Evolutionary conservation across 2,888 invertebrate genomes (phyloP).

Genomic region (Eumerus sabulonum): DNA sequence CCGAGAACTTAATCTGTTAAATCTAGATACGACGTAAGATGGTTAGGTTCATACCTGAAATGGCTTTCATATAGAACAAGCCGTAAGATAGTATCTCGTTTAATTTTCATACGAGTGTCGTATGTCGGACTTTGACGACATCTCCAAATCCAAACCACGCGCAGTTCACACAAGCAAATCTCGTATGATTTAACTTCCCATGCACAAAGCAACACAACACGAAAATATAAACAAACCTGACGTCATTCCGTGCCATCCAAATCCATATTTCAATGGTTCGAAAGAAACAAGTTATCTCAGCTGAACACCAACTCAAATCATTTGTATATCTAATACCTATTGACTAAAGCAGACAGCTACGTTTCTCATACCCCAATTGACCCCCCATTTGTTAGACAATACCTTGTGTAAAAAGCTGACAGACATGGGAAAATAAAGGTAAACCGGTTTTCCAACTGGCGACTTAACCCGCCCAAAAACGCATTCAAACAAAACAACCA

Average conservation of each 20-base stretch:
- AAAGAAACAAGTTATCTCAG: conserved; percentile 26
- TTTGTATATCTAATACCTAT: background rate
- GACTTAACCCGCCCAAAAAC: conserved; percentile 32
- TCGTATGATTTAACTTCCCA: background rate
- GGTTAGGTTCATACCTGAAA: no score
- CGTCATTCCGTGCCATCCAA: conserved; percentile 23
- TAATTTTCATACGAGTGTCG: no score
- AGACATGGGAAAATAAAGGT: conserved; percentile 5
- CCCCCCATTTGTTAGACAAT: conserved; percentile 17
- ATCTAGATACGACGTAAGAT: no score
- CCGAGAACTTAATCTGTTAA: no score
- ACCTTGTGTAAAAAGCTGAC: background rate
- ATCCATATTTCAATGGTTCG: background rate
- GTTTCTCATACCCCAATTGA: background rate
- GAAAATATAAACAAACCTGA: conserved; percentile 39
- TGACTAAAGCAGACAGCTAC: no score
- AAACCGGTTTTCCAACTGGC: conserved; percentile 43
- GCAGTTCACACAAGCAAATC: no score
- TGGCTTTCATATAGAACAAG: no score
- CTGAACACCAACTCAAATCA: conserved; percentile 14
- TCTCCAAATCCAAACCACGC: no score
- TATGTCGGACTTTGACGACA: no score
- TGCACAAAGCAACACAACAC: background rate
- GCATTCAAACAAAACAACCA: conserved; percentile 20
- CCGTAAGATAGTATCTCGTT: no score